Conservation (phyloP, 2,113 vertebrate genomes). For the Taxidea taxus region DNA sequence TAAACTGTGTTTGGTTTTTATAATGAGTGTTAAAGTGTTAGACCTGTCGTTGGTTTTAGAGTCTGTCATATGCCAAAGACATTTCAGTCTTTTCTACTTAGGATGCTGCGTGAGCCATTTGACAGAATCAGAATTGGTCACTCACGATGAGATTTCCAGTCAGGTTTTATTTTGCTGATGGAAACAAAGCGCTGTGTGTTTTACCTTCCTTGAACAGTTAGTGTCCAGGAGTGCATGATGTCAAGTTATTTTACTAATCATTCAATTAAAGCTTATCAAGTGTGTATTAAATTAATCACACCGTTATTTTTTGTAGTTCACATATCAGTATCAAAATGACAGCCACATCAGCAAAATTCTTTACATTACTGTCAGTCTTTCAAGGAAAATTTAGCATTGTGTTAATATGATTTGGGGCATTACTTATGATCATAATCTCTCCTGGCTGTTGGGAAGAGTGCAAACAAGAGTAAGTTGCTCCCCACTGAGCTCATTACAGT, state of each 20-base stretch:
- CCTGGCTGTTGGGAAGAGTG: neutral
- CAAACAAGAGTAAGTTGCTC: conserved; percentile 11
- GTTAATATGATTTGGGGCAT: neutral
- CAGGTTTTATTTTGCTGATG: neutral
- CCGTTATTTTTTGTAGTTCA: neutral
- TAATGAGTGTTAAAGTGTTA: neutral
- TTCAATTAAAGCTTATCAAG: neutral
- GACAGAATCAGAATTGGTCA: neutral
- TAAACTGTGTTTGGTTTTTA: neutral
- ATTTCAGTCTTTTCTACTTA: neutral
- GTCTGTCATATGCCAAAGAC: neutral
- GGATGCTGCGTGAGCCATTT: neutral
- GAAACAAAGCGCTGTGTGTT: neutral
- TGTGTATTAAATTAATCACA: neutral
- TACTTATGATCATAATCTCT: neutral
- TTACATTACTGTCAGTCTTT: neutral
- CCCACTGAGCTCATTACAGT: conserved; percentile 56
- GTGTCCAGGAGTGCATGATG: neutral
- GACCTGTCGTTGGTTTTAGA: neutral
- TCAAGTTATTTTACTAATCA: conserved; percentile 22
- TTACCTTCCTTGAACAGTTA: neutral
- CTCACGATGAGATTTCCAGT: neutral
- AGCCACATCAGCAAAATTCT: neutral
- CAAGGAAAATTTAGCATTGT: neutral
- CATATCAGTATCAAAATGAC: neutral